phyloP scores from a whole-genome alignment of 2,113 vertebrate genomes.

The Fukomys damarensis region DNA sequence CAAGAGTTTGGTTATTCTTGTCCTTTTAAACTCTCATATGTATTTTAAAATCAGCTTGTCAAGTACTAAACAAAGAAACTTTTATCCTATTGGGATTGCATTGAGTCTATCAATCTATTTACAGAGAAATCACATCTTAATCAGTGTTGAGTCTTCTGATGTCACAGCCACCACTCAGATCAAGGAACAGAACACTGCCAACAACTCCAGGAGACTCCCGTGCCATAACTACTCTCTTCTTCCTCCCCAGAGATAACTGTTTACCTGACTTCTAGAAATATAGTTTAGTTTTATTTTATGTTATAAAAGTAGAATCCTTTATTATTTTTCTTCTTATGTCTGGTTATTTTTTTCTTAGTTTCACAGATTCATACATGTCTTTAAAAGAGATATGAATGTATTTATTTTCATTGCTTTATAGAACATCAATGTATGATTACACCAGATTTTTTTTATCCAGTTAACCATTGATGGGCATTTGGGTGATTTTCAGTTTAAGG shows the following conservation, averaged over 20 bases:
- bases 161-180: not conserved
- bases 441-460: not conserved
- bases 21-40: not conserved
- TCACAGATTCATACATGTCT: not conserved
- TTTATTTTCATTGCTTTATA: constrained; percentile 6
- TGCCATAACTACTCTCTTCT: too few species aligned
- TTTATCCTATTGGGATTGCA: not conserved
- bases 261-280: constrained; percentile 37
- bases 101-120: not conserved
- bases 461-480: not conserved
- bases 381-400: not conserved
- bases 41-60: constrained; percentile 49
- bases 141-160: not conserved
- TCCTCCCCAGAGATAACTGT: not conserved
- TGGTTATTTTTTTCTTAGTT: not conserved
- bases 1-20: not conserved
- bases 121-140: constrained; percentile 20
- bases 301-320: not conserved
- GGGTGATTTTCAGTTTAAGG: constrained; percentile 10
- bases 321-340: not conserved
- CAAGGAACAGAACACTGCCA: not conserved
- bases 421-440: not conserved
- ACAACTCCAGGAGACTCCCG: not conserved
- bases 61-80: not conserved
- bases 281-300: not conserved